Evolutionary conservation across 2,888 invertebrate species (phyloP).

Genomic region (Zootermopsis nevadensis): DNA sequence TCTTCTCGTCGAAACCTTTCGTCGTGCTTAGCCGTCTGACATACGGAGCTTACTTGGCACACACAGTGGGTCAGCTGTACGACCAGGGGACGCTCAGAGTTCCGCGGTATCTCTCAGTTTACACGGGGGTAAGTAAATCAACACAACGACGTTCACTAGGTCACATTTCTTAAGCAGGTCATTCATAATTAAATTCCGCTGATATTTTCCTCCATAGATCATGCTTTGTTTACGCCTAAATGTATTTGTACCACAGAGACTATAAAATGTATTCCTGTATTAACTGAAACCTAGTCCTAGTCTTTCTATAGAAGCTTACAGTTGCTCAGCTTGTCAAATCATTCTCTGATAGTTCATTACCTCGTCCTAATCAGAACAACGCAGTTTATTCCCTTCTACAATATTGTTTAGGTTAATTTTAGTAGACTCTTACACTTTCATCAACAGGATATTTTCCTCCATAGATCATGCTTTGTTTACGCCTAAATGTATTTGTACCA

Average conservation of each 20-base stretch:
- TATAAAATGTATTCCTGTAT: neutral
- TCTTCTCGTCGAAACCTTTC: conserved; percentile 37
- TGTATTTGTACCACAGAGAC: neutral
- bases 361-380: too few species aligned
- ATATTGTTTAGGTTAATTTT: too few species aligned
- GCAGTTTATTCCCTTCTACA: too few species aligned
- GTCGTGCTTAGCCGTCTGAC: conserved; percentile 42
- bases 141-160: too few species aligned
- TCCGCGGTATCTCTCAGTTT: conserved; percentile 26
- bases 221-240: neutral
- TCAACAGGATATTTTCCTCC: neutral
- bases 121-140: conserved; percentile 25
- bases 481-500: neutral
- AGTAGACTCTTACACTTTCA: too few species aligned
- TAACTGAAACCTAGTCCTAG: too few species aligned
- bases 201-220: neutral
- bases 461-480: neutral
- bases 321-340: too few species aligned
- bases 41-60: conserved; percentile 44
- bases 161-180: neutral
- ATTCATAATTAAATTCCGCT: neutral
- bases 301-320: too few species aligned
- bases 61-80: conserved; percentile 43
- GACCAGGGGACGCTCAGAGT: conserved; percentile 39
- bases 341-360: too few species aligned